Conservation (phyloP, 2,797 vertebrate genomes). For the Rhyacichthys aspro region DNA sequence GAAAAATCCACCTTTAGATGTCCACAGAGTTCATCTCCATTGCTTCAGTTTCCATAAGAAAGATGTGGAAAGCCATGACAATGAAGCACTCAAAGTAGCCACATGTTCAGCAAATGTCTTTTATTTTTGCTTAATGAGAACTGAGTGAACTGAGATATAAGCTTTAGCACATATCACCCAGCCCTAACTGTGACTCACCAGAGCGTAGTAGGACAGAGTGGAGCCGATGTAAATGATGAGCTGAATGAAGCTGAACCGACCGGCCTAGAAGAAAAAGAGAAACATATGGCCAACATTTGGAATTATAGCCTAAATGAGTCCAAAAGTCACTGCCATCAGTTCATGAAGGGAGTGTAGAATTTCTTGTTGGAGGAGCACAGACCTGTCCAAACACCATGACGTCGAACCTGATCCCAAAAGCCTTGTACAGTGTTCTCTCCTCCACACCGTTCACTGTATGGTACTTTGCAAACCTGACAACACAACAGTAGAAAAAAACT, state of each 20-base stretch:
- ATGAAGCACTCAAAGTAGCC: too few relatives aligned
- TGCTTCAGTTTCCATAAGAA: too few relatives aligned
- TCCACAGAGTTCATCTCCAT: too few relatives aligned
- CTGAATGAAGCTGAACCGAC: conserved; percentile 82
- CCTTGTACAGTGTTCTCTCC: conserved; percentile 86
- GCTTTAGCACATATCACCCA: too few relatives aligned
- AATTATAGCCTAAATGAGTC: too few relatives aligned
- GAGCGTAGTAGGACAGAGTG: conserved; percentile 84
- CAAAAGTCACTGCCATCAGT: too few relatives aligned
- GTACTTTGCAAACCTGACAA: conserved; percentile 84
- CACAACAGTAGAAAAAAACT: background rate
- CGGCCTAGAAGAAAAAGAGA: conserved; percentile 78
- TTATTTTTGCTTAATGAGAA: too few relatives aligned
- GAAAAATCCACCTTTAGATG: background rate
- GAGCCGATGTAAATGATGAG: conserved; percentile 84
- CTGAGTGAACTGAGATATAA: too few relatives aligned
- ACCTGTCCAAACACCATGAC: conserved; percentile 89
- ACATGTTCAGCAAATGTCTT: too few relatives aligned
- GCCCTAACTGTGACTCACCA: conserved; percentile 78
- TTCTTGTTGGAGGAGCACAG: background rate
- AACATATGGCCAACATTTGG: too few relatives aligned
- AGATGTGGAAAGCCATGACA: too few relatives aligned
- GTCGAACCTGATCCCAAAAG: conserved; percentile 88
- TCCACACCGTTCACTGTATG: conserved; percentile 72
- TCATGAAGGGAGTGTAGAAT: too few relatives aligned